Conservation (phyloP, 2,797 vertebrate species). For the Tapirus indicus region DNA sequence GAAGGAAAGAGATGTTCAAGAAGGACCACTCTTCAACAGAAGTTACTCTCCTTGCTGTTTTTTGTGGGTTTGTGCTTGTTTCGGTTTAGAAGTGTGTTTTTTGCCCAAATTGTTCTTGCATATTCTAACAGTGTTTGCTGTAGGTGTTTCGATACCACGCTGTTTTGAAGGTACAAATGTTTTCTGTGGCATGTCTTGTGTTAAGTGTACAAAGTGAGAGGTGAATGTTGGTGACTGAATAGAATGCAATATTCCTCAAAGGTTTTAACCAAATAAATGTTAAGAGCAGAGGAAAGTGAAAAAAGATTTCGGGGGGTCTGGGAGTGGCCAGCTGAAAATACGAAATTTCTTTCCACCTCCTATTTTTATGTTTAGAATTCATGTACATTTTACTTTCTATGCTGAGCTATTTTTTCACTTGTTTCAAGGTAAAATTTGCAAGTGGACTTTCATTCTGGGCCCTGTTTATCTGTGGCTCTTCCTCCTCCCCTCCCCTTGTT, state of each 20-base stretch:
- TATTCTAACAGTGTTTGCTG: constrained; percentile 69
- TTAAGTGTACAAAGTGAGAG: constrained; percentile 53
- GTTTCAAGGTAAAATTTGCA: background rate
- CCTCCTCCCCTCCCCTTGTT: background rate
- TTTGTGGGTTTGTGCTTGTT: constrained; percentile 64
- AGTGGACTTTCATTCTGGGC: no score
- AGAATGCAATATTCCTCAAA: constrained; percentile 32
- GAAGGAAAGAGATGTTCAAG: background rate
- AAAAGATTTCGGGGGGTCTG: background rate
- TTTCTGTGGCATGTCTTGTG: constrained; percentile 59
- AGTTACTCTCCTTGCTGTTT: constrained; percentile 4
- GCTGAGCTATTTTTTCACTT: background rate
- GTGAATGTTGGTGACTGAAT: background rate
- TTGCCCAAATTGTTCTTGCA: constrained; percentile 56
- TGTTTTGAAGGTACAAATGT: constrained; percentile 68
- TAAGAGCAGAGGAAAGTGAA: background rate
- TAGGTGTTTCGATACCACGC: constrained; percentile 62
- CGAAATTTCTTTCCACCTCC: background rate
- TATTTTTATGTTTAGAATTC: background rate
- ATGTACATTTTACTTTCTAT: background rate
- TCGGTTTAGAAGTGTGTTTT: constrained; percentile 57
- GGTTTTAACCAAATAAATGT: constrained; percentile 5
- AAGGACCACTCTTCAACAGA: constrained; percentile 21
- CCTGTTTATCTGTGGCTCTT: background rate
- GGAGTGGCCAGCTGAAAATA: background rate